Conservation (phyloP, 2,113 vertebrate genomes). For the Turdus rufiventris region DNA sequence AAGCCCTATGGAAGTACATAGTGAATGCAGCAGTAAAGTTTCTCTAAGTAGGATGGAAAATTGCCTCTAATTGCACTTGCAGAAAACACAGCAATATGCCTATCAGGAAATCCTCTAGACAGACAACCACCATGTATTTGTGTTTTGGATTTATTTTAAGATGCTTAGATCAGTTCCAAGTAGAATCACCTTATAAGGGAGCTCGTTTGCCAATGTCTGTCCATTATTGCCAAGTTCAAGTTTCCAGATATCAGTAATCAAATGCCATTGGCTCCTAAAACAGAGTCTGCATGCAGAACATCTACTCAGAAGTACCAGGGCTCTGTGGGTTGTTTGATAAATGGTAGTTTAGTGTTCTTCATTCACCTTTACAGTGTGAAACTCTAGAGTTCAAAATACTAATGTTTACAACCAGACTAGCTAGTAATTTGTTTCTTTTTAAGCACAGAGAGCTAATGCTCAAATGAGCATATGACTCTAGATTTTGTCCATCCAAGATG, state of each 20-base stretch:
- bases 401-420: neutral
- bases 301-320: neutral
- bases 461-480: neutral
- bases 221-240: neutral
- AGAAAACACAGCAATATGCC: neutral
- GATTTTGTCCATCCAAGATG: neutral
- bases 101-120: conserved; percentile 9
- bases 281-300: neutral
- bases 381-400: neutral
- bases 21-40: neutral
- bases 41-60: neutral
- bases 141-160: conserved; percentile 24
- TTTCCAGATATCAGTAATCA: neutral
- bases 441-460: neutral
- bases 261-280: neutral
- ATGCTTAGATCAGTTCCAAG: neutral
- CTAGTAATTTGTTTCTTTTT: neutral
- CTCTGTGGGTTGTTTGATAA: neutral
- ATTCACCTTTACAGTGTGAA: neutral
- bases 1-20: neutral
- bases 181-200: neutral
- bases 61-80: neutral
- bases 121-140: conserved; percentile 7
- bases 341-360: neutral
- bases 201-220: neutral